Evolutionary conservation across 2,113 vertebrate genomes (phyloP).

Genomic region (Syrrhaptes paradoxus): DNA sequence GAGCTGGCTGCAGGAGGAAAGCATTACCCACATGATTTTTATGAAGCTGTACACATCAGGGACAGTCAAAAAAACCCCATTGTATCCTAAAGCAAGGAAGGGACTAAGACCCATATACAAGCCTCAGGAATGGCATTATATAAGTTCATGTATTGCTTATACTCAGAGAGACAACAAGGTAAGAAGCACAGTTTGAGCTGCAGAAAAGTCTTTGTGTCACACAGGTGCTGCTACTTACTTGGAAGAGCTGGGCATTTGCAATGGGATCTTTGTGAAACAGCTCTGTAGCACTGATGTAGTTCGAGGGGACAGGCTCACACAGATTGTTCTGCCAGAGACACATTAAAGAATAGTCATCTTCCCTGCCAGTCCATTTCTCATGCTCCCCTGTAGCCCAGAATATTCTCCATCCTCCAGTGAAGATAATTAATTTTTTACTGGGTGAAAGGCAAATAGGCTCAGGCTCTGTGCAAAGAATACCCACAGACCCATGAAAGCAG

Average conservation of each 20-base stretch:
- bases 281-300: constrained; percentile 82
- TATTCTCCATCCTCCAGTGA: not conserved
- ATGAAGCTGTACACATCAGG: not conserved
- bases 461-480: not conserved
- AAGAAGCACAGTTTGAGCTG: not conserved
- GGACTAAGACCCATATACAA: not conserved
- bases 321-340: constrained; percentile 73
- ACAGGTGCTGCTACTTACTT: constrained; percentile 77
- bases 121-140: not conserved
- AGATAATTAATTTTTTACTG: not conserved
- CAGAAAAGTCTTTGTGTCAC: not conserved
- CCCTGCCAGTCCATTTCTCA: not conserved
- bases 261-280: constrained; percentile 80
- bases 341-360: constrained; percentile 2
- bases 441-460: not conserved
- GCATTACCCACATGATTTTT: not conserved
- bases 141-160: not conserved
- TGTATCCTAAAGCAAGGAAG: not conserved
- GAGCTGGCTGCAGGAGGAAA: not conserved
- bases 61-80: not conserved
- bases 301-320: constrained; percentile 66
- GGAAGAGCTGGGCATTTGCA: constrained; percentile 87
- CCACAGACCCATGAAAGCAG: not conserved
- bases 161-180: not conserved
- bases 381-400: not conserved